phyloP scores from a whole-genome alignment of 2,888 invertebrate genomes.

The Drosophila tanythrix region DNA sequence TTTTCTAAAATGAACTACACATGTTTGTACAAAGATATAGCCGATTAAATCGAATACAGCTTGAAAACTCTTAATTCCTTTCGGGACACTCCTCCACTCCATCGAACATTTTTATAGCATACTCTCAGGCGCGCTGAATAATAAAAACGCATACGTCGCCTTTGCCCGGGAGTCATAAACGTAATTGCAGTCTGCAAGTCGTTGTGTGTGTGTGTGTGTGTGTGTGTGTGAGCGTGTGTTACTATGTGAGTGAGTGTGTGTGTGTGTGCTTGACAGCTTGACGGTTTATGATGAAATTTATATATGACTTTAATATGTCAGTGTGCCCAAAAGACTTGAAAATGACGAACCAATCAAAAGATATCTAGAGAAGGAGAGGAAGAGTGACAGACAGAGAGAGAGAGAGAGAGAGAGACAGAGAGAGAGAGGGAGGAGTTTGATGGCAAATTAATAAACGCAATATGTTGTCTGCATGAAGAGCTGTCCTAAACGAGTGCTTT shows the following conservation, averaged over 20 bases:
- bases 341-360: conserved; percentile 50
- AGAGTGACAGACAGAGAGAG: background rate
- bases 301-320: conserved; percentile 49
- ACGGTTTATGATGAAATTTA: conserved; percentile 37
- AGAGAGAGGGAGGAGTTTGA: background rate
- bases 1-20: background rate
- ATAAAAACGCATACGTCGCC: conserved; percentile 47
- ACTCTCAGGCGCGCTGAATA: conserved; percentile 53
- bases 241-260: background rate
- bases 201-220: background rate
- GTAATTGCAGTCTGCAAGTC: conserved; percentile 51
- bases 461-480: background rate
- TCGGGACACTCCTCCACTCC: background rate
- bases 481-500: conserved; percentile 2
- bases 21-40: background rate
- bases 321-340: conserved; percentile 20
- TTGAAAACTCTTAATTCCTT: background rate
- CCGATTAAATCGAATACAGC: background rate
- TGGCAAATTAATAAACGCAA: conserved; percentile 12
- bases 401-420: background rate
- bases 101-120: conserved; percentile 42
- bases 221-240: background rate
- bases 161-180: conserved; percentile 46
- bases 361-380: background rate
- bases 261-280: conserved; percentile 23